Evolutionary conservation across 2,888 invertebrate species (phyloP), one percentile per base, ranked within the genome.

Genomic region (Caenorhabditis becei): DNA sequence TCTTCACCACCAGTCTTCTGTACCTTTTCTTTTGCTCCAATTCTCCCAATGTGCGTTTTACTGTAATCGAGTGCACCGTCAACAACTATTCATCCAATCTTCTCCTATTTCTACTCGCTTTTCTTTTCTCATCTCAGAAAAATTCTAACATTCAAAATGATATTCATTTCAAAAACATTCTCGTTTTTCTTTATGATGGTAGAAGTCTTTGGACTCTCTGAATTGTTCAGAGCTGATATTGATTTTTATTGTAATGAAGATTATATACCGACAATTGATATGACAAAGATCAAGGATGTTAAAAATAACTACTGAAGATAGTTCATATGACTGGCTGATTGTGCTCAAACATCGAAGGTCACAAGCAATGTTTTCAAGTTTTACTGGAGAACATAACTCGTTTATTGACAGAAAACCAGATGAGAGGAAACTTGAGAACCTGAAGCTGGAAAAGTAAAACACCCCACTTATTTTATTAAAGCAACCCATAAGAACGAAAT

Each of bases 111-210:
- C 59, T 61, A 66, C 37, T 61, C 75, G 75, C 75, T 75, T 75
- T 75, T 75, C 65, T 66, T n/a, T 75, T 66, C 44, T 67, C 75
- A 75, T 75, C 75, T 75, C 75, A 75, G 66, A 75, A 75, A 72
- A 59, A 26, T 53, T 66, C 75, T 75, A 66, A 75, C 75, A 75
- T 75, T 75, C 75, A 75, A 75, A 75, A 75, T 75, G 75, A 66
- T 75, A 66, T 75, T 75, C 75, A 75, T 75, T 66, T 75, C 75
- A 75, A 75, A 75, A 51, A 75, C 75, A 75, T 75, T 75, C 75
- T 61, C 66, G 75, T 61, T 66, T 66, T 51, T 65, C 49, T 66
- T 58, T 16, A 20, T 49, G 37, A 58, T 59, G 23, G 37, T 75
- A 51, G 51, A 75, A 37, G 32, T 75, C 75, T 44, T 18, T 61